Base-by-base conservation (phyloP, 1,140 invertebrate genomes). In the Prorops nasuta region DNA sequence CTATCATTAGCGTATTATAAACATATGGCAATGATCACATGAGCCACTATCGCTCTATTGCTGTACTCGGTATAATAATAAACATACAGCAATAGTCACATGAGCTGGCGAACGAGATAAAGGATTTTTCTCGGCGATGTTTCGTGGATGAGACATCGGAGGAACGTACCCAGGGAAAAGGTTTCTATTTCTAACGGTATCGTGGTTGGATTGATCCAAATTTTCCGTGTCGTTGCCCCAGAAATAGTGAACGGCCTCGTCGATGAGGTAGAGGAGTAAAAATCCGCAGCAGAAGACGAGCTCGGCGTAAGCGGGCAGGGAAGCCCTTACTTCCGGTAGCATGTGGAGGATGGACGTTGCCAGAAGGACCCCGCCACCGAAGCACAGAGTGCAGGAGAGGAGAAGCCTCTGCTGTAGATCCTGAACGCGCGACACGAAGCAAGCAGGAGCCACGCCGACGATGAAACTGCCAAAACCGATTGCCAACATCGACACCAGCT, bases 311-410 rank as follows among this genome's bases (percentile, higher is more conserved):
- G 79, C 51, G 1, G 80, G 69, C 20, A 84, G 59, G 40, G 74
- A 72, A 41, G 83, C 77, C 46, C 79, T 76, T 8, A 89, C 84
- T 75, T 94, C 92, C 14, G 91, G 90, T 31, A 94, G 74, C 75
- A 94, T 88, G 69, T 94, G 91, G 2, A 91, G 76, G 28, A 92
- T 71, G 16, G 88, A 86, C 1, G 92, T 94, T 0, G 88, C 88
- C 14, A 95, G 68, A 20, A 95, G 80, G 6, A 95, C 90, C 0
- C 92, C 92, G 3, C 86, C 91, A 17, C 91, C 91, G 54, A 91
- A 91, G 62, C 90, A 92, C 0, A 92, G 79, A 8, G 90, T 66
- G 10, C 80, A 76, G 7, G 86, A 88, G 8, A 86, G 76, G 3
- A 82, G 58, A 2, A 87, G 59, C n/a, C 83, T 83, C 8, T 34